These are phyloP conservation scores for Drosophila parabipectinata DNA, from an alignment of 1,140 invertebrate genomes.

Conservation along the genomic window DNA sequence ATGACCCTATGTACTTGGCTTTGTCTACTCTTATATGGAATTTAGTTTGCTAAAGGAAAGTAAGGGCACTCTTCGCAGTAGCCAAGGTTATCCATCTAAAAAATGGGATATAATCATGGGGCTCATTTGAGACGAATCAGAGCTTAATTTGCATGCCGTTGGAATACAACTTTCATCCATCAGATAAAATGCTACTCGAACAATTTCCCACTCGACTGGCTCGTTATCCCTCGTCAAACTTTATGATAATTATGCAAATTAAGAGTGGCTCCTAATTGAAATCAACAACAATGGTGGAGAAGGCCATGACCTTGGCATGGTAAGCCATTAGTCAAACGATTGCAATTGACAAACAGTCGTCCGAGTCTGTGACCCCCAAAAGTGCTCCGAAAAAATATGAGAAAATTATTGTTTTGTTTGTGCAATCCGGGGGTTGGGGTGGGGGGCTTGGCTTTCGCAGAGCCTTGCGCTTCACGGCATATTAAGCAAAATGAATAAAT, in stretches of 20 bases:
- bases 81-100: not conserved
- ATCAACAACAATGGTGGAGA: conserved; percentile 55
- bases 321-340: conserved; percentile 73
- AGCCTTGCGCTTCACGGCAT: conserved; percentile 73
- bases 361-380: conserved; percentile 37
- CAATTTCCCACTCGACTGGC: conserved; percentile 49
- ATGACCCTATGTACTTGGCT: not conserved
- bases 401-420: conserved; percentile 77
- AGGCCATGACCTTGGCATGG: conserved; percentile 61
- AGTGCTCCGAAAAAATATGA: conserved; percentile 28
- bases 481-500: conserved; percentile 82
- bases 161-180: conserved; percentile 33
- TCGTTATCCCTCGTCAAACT: conserved; percentile 71
- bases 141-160: conserved; percentile 33
- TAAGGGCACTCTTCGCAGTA: not conserved
- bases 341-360: conserved; percentile 41
- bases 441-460: not conserved
- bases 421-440: conserved; percentile 32
- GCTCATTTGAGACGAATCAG: conserved; percentile 11
- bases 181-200: conserved; percentile 37
- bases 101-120: conserved; percentile 7
- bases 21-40: not conserved
- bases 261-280: conserved; percentile 73
- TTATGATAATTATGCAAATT: conserved; percentile 78
- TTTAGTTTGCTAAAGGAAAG: not conserved